phyloP scores from a whole-genome alignment of 2,113 vertebrate genomes.

The Aspiorhynchus laticeps region DNA sequence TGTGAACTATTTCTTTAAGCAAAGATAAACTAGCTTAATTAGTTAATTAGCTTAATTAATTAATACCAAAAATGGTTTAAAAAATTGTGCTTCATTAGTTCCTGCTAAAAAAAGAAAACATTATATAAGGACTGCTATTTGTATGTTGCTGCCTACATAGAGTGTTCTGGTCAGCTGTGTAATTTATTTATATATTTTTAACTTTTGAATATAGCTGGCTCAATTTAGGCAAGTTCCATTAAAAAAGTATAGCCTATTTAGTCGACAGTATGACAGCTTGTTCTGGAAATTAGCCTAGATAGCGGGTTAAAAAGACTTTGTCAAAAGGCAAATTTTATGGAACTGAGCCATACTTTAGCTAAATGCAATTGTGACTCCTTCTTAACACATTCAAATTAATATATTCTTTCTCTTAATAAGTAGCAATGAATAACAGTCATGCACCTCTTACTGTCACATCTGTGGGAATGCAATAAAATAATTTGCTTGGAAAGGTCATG shows the following conservation, averaged over 20 bases:
- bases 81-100: no score
- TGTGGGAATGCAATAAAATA: neutral
- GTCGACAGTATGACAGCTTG: neutral
- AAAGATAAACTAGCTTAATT: no score
- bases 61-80: no score
- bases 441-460: neutral
- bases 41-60: no score
- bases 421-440: neutral
- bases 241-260: neutral
- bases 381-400: neutral
- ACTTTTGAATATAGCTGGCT: no score
- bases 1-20: no score
- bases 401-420: neutral
- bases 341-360: neutral
- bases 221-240: neutral
- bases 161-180: neutral
- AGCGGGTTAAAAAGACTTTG: neutral
- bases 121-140: no score
- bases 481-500: conserved; percentile 2
- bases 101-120: no score
- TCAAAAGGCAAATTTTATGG: neutral
- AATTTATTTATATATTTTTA: no score
- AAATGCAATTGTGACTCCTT: neutral
- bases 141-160: neutral
- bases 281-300: neutral